Conservation (phyloP, 2,797 vertebrate genomes). For the Heliangelus exortis region DNA sequence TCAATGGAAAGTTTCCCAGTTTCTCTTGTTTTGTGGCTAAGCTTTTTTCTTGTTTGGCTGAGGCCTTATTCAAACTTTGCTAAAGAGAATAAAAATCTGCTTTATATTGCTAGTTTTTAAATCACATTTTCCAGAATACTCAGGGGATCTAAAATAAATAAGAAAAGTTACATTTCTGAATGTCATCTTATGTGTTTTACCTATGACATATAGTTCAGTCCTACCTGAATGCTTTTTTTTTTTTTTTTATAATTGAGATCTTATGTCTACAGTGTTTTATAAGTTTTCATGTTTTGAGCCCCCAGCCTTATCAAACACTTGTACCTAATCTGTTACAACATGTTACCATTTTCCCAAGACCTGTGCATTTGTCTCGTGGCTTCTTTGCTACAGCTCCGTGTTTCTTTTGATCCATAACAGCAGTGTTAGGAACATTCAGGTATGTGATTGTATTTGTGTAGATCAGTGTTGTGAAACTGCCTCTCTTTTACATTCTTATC, state of each 20-base stretch:
- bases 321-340: not conserved
- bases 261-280: not conserved
- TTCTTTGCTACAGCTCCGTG: not conserved
- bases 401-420: conserved; percentile 18
- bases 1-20: not conserved
- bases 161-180: not conserved
- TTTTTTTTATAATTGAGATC: not conserved
- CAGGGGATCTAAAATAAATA: not conserved
- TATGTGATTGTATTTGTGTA: conserved; percentile 3
- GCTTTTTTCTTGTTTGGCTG: not conserved
- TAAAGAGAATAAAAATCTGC: not conserved
- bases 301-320: not conserved
- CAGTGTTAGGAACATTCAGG: not conserved
- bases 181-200: not conserved
- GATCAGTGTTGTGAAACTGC: not conserved
- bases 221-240: not conserved
- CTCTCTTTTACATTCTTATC: not conserved
- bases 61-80: not conserved
- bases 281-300: not conserved
- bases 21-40: not conserved
- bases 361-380: not conserved
- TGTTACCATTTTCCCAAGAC: not conserved
- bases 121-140: not conserved
- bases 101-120: not conserved
- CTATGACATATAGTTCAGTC: not conserved